A percentile compares a stretch with the other conserved stretches of the same genome.
These are phyloP conservation scores for Pandion haliaetus DNA, from an alignment of 2,113 vertebrate genomes.

Conservation along the genomic window DNA sequence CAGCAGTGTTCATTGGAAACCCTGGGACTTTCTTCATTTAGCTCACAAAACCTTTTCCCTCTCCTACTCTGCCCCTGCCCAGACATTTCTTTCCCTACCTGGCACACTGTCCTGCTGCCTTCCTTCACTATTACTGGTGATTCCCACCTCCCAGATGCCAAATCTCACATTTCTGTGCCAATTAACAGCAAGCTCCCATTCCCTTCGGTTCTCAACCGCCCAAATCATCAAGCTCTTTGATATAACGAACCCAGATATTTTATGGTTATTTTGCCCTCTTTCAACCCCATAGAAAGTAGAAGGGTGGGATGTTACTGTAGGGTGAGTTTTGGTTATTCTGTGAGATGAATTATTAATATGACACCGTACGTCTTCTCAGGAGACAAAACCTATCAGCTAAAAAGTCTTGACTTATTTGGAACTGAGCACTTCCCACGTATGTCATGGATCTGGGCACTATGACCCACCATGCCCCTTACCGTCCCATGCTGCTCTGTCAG, in stretches of 20 bases:
- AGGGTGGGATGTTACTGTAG: background rate
- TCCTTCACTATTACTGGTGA: background rate
- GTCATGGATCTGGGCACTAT: background rate
- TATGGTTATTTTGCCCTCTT: background rate
- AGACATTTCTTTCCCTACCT: background rate
- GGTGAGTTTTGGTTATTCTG: background rate
- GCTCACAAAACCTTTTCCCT: background rate
- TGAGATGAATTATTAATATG: background rate
- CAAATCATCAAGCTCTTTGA: background rate
- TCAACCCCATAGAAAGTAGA: background rate
- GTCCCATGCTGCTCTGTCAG: background rate
- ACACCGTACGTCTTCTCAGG: background rate
- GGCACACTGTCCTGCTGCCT: background rate
- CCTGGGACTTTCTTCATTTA: background rate
- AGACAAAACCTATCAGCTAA: background rate
- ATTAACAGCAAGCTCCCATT: background rate
- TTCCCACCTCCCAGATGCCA: background rate
- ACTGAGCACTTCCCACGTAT: background rate
- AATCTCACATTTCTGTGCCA: background rate
- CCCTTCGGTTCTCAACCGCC: background rate
- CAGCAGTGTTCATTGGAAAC: background rate
- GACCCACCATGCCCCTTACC: background rate
- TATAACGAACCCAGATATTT: background rate
- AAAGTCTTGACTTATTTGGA: background rate
- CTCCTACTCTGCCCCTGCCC: background rate